These are phyloP conservation scores for Parapsyche elsis DNA, from an alignment of 1,140 invertebrate genomes.

Conservation along the genomic window DNA sequence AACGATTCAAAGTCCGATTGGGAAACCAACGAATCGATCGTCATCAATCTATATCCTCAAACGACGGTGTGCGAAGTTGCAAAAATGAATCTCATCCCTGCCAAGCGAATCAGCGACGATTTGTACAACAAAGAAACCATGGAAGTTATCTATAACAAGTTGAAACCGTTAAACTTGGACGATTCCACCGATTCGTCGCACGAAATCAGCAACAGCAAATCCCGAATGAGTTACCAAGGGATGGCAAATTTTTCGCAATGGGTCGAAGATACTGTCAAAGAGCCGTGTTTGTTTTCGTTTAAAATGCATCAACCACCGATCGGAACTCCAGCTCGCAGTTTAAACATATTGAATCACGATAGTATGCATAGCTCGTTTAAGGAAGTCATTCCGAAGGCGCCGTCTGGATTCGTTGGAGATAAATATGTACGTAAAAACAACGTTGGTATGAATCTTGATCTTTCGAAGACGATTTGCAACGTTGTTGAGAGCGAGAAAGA, in stretches of 20 bases:
- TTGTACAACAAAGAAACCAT: conserved; percentile 54
- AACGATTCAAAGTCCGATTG: conserved; percentile 55
- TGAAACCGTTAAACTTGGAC: conserved; percentile 62
- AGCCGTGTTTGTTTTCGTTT: conserved; percentile 14
- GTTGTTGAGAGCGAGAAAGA: conserved; percentile 56
- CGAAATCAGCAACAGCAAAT: neutral
- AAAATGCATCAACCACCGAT: conserved; percentile 56
- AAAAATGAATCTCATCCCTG: neutral
- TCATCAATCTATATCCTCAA: conserved; percentile 19
- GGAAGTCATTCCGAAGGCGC: conserved; percentile 67
- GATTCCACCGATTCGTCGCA: conserved; percentile 56
- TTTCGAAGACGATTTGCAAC: conserved; percentile 16
- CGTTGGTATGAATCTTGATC: conserved; percentile 37
- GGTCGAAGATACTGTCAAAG: neutral
- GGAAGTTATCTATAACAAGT: conserved; percentile 61
- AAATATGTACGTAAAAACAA: conserved; percentile 37
- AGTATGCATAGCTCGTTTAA: conserved; percentile 69
- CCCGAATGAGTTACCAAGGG: no score
- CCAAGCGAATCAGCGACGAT: conserved; percentile 48
- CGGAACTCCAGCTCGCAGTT: conserved; percentile 62
- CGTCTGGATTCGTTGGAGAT: conserved; percentile 50
- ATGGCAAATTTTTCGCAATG: conserved; percentile 24
- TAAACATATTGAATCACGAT: conserved; percentile 69
- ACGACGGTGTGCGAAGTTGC: conserved; percentile 19
- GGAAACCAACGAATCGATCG: conserved; percentile 6